Evolutionary conservation across 2,113 vertebrate genomes (phyloP).

Genomic region (Mormyrus iriodes): DNA sequence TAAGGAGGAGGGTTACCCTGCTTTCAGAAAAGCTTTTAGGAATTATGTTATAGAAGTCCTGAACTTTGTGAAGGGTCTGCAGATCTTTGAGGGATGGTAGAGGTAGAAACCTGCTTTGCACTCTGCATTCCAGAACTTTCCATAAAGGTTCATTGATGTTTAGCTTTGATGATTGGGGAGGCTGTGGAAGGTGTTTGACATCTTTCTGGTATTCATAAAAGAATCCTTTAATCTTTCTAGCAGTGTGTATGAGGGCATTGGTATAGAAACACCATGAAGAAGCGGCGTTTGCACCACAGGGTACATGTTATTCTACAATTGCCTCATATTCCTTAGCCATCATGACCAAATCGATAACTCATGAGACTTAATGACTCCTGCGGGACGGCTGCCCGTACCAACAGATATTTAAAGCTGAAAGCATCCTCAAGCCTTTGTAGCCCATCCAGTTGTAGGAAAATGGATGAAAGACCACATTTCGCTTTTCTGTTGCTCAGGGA

Average conservation of each 20-base stretch:
- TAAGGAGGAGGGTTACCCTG: background rate
- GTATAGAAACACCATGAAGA: background rate
- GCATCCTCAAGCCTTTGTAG: background rate
- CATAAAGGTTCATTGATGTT: background rate
- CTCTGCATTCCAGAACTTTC: background rate
- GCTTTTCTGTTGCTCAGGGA: background rate
- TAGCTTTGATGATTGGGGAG: background rate
- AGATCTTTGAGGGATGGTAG: background rate
- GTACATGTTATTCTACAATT: background rate
- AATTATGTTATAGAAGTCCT: background rate
- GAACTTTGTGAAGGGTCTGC: background rate
- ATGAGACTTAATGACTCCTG: background rate
- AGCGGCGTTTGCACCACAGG: background rate
- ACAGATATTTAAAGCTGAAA: background rate
- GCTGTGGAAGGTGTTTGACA: background rate
- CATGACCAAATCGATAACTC: background rate
- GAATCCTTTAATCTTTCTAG: background rate
- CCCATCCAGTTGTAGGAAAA: background rate
- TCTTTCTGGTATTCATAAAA: background rate
- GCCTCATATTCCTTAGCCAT: background rate
- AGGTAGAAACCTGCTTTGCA: background rate
- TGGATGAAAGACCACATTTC: background rate
- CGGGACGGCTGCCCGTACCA: background rate
- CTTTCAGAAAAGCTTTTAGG: background rate
- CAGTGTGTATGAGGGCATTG: background rate